phyloP scores from a whole-genome alignment of 1,140 invertebrate genomes.

The Halotydeus destructor region DNA sequence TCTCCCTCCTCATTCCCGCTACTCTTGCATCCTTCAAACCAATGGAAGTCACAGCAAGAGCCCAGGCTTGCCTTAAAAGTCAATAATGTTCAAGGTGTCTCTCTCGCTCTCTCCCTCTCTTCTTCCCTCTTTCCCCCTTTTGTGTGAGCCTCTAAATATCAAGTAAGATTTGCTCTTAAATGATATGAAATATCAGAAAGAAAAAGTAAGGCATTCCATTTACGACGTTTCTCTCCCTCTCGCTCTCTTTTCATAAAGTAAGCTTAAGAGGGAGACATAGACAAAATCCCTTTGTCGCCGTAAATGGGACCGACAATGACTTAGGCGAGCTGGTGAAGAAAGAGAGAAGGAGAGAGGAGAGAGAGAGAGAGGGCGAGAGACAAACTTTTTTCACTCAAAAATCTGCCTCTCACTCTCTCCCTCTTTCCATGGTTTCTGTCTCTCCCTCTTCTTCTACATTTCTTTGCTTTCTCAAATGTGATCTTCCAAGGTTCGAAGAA shows the following conservation, averaged over 20 bases:
- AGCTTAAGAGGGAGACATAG: background rate
- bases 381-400: no score
- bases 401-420: no score
- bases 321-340: conserved; percentile 2
- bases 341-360: background rate
- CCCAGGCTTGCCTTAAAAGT: background rate
- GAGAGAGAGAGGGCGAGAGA: no score
- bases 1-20: background rate
- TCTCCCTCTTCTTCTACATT: no score
- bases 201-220: background rate
- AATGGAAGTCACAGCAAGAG: background rate
- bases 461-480: no score
- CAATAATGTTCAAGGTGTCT: background rate
- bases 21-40: background rate
- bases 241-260: background rate
- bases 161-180: background rate
- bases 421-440: no score
- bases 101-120: background rate
- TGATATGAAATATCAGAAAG: background rate
- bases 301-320: conserved; percentile 4
- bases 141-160: background rate
- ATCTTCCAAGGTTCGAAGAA: no score
- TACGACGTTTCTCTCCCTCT: background rate
- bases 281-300: background rate
- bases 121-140: background rate